Evolutionary conservation across 1,140 invertebrate species (phyloP), one percentile per base, ranked within the genome.

Genomic region (Lepidurus apus): DNA sequence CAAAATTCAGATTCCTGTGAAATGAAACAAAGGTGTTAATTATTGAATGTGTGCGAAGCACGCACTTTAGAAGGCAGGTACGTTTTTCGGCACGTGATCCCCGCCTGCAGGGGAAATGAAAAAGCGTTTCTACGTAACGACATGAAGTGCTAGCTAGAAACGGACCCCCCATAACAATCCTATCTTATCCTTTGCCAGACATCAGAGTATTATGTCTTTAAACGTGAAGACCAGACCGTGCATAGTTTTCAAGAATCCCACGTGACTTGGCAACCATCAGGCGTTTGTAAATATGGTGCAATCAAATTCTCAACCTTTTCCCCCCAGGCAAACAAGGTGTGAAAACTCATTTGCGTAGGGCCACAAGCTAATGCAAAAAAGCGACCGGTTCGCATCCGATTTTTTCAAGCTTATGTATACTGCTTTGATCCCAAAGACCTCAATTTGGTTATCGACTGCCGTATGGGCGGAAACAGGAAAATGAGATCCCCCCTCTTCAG

Each of bases 1-100:
- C 80, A 73, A 84, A 84, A 79, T 84, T 84, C 73, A 84, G 80
- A 75, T 83, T 83, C 75, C 83, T 84, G 77, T 0, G 81, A 82
- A 17, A 79, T 78, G 78, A 79, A 75, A 77, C 79, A 65, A 17
- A 65, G 13, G 6, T n/a, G 13, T n/a, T n/a, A 65, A 65, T 65
- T 65, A 21, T n/a, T 65, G 17, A 65, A 9, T 17, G 7, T 21
- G 53, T 65, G 6, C 7, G 6, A 17, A 13, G 8, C 53, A 13
- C 17, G 53, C 53, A 21, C 53, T 7, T 21, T 65, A 21, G 8
- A 21, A 34, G 8, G 6, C 8, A 13, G 53, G 17, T n/a, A 65
- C 53, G n/a, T 65, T 65, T 65, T 7, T 65, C 53, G 17, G 53
- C 53, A 65, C 53, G 53, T 65, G 53, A 65, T 4, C 13, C 53